Conservation (phyloP, 1,140 invertebrate species). For the Drosophila mauritiana region DNA sequence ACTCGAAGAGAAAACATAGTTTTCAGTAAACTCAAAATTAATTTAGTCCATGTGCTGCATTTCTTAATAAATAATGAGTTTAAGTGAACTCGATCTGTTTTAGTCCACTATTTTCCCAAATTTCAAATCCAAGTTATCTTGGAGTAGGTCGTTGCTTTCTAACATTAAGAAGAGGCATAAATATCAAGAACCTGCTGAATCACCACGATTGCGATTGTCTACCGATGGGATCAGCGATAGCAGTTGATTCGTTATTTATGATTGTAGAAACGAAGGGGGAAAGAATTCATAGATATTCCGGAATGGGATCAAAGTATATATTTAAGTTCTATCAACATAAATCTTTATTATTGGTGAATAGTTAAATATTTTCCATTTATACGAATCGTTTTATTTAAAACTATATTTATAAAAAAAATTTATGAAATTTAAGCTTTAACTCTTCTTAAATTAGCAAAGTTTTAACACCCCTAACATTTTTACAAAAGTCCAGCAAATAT, state of each 20-base stretch:
- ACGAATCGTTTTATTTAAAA: too few relatives aligned
- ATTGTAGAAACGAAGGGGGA: background rate
- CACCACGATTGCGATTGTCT: constrained; percentile 9
- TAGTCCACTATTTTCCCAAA: background rate
- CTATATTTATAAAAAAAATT: too few relatives aligned
- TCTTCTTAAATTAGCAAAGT: too few relatives aligned
- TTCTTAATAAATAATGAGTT: too few relatives aligned
- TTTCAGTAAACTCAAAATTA: too few relatives aligned
- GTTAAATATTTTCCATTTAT: too few relatives aligned
- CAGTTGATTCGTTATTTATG: constrained; percentile 7
- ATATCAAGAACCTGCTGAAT: constrained; percentile 14
- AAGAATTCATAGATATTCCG: background rate
- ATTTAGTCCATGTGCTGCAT: too few relatives aligned
- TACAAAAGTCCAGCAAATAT: too few relatives aligned
- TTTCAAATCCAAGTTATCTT: background rate
- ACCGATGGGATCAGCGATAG: constrained; percentile 15
- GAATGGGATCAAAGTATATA: background rate
- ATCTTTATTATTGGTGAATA: too few relatives aligned
- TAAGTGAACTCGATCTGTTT: background rate
- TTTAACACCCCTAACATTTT: too few relatives aligned
- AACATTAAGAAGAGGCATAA: background rate
- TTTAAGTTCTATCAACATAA: background rate
- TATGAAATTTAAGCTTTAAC: too few relatives aligned
- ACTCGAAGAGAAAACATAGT: too few relatives aligned
- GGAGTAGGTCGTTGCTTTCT: background rate